Evolutionary conservation across 2,888 invertebrate species (phyloP), one percentile per base, ranked within the genome.

Genomic region (Sphaerophoria rueppellii): DNA sequence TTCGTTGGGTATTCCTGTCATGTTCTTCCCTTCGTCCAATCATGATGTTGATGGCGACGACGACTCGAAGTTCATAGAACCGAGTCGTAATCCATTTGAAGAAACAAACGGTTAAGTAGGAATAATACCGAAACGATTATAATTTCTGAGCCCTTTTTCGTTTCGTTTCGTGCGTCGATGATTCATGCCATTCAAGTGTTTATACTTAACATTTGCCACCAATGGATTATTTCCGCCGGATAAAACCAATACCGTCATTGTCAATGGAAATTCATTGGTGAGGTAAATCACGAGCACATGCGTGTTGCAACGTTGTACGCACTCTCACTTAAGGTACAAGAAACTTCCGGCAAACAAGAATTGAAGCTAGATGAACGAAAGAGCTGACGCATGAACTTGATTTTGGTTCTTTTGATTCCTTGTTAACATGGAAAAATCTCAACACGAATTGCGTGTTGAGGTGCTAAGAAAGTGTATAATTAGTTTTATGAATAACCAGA

Each of bases 191-290:
- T 12, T 16, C 35, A 54, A 67, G 67, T 54, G 54, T 67, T 52
- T 37, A 24, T 24, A 67, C 43, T 40, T 58, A 71, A 65, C 74
- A 70, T 61, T 67, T 65, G 43, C 85, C 85, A 73, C 48, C 81
- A 77, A 81, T 85, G 85, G 85, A 73, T 81, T 81, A 85, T 81
- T 85, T 85, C 85, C 85, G 85, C 81, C 85, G 85, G 85, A 85
- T 85, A 85, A 77, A 83, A 70, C 85, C 81, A 85, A 65, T 16
- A 65, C 14, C 52, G 58, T 61, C 63, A n/a, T n/a, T n/a, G 70
- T 69, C 5, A 4, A 24, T 24, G 1, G 24, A 24, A 24, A 24
- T 24, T 24, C 24, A 24, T 24, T 24, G 24, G 24, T 24, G 24
- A 24, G 24, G 24, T 24, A 24, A 24, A 24, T 24, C 24, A 24